Evolutionary conservation across 1,140 invertebrate species (phyloP), one percentile per base, ranked within the genome.

Genomic region (Oreohelix idahoensis): DNA sequence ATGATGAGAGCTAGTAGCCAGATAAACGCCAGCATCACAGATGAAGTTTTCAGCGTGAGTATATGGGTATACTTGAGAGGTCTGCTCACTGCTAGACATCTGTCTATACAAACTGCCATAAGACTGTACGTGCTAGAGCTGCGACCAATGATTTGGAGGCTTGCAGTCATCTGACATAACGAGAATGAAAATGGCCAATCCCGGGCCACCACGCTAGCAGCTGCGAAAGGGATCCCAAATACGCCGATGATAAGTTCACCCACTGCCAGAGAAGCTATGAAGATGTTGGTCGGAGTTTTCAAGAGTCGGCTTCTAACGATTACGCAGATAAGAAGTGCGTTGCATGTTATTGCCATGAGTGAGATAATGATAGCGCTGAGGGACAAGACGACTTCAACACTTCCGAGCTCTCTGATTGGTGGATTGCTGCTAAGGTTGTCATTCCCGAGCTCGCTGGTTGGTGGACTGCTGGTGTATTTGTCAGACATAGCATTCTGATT

Each of bases 201-300:
- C 23, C 73, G n/a, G 32, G 36, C 26, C 39, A 80, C 32, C 17
- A 38, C 58, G 66, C 71, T 39, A 23, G 58, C 78, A 0, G 78
- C 86, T 15, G 84, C 84, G 45, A 83, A 83, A 0, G 84, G 84
- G 26, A 83, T 83, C 26, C 73, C 84, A 70, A 84, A 84, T 11
- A 84, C 42, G 0, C 81, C 83, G 8, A 82, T 79, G 45, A 85
- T 70, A 4, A 86, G 45, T n/a, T 86, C 86, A 10, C 76, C 83
- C 0, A 83, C 73, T 0, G 81, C 81, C 74, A 87, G 76, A 1
- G 84, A 87, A 11, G 82, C 77, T 66, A 87, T 83, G 78, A 87
- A 84, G 38, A 83, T 36, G 81, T 87, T 87, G 32, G 86, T 87
- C 42, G 79, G 80, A n/a, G 86, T 87, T 73, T 86, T 83, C 23